Percentiles rank a stretch among this genome's conserved stretches.
Evolutionary conservation across 2,113 vertebrate genomes (phyloP).

Genomic region (Misgurnus mizolepis): DNA sequence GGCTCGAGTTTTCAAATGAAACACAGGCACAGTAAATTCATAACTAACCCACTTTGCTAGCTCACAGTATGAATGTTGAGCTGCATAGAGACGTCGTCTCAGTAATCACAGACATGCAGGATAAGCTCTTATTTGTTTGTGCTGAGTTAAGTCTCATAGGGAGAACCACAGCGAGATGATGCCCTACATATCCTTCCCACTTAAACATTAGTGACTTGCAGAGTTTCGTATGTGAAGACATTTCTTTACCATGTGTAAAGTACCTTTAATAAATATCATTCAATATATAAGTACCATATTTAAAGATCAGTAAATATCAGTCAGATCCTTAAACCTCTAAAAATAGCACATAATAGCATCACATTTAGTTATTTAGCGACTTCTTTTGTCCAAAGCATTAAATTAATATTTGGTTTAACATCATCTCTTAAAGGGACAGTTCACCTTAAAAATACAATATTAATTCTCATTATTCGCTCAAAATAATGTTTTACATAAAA

Average conservation of each 20-base stretch:
- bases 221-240: background rate
- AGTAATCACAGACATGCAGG: background rate
- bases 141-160: background rate
- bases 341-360: too few species aligned
- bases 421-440: too few species aligned
- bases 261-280: background rate
- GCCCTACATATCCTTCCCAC: background rate
- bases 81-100: background rate
- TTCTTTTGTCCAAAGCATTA: too few species aligned
- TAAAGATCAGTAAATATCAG: background rate
- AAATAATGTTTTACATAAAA: too few species aligned
- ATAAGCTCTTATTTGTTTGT: constrained; percentile 7
- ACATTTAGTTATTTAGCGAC: too few species aligned
- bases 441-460: too few species aligned
- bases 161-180: background rate
- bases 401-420: too few species aligned
- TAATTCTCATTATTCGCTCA: too few species aligned
- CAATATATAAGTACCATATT: background rate
- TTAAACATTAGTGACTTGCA: background rate
- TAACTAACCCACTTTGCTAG: background rate
- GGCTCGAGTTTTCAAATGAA: background rate
- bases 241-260: background rate
- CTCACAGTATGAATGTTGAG: background rate
- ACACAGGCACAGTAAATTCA: background rate
- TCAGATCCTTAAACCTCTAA: background rate